A percentile compares a stretch with the other conserved stretches of the same genome.
phyloP scores from a whole-genome alignment of 2,113 vertebrate genomes.

The Oncorhynchus nerka region DNA sequence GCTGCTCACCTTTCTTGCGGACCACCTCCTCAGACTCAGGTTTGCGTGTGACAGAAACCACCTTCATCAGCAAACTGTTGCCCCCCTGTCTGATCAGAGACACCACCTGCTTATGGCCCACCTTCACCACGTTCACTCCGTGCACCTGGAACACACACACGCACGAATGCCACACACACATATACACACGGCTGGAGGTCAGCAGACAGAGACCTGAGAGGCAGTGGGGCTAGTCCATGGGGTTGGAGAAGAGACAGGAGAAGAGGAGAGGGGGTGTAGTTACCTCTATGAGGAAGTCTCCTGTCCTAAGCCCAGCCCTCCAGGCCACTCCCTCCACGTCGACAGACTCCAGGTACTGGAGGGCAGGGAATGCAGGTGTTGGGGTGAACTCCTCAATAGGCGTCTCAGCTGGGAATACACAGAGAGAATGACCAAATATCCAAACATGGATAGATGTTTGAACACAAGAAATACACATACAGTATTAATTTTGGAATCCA shows the following conservation, averaged over 20 bases:
- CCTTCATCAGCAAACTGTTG: conserved; percentile 94
- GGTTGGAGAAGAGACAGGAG: not conserved
- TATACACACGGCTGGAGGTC: not conserved
- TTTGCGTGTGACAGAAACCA: conserved; percentile 93
- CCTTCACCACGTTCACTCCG: conserved; percentile 94
- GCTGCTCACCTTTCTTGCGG: conserved; percentile 88
- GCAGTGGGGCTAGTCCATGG: not conserved
- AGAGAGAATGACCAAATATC: not conserved
- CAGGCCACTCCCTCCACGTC: conserved; percentile 97
- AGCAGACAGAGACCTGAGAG: too few species aligned
- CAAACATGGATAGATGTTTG: conserved; percentile 10
- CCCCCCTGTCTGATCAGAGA: conserved; percentile 94
- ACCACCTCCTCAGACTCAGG: conserved; percentile 88
- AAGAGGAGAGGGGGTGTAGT: not conserved
- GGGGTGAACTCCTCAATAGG: conserved; percentile 98
- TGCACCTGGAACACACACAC: conserved; percentile 80
- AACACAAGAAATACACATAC: not conserved
- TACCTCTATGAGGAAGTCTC: conserved; percentile 84
- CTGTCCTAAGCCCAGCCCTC: conserved; percentile 86
- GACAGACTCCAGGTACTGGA: conserved; percentile 97
- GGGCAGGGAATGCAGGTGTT: conserved; percentile 93
- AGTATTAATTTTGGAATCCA: too few species aligned
- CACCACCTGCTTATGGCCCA: conserved; percentile 98
- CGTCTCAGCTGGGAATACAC: conserved; percentile 84
- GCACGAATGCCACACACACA: not conserved